phyloP scores from a whole-genome alignment of 2,113 vertebrate species.

The Condylura cristata region DNA sequence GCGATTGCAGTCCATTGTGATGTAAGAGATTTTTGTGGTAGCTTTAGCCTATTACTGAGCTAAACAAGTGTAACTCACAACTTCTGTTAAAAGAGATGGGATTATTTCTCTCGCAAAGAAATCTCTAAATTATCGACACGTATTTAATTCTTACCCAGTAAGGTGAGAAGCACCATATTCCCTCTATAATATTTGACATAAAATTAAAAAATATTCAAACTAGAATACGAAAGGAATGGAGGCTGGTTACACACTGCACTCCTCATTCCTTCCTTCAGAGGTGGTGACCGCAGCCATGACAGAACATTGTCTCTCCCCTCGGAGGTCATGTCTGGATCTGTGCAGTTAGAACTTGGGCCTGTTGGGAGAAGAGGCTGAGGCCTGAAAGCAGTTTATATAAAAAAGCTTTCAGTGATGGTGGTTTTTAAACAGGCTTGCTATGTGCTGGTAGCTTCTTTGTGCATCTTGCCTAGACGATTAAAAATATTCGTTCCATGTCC shows the following conservation, averaged over 20 bases:
- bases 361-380: slow-evolving; percentile 88
- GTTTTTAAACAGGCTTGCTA: slow-evolving; percentile 90
- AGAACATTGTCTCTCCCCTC: slow-evolving; percentile 91
- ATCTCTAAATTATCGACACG: slow-evolving; percentile 1
- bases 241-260: slow-evolving; percentile 46
- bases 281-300: slow-evolving; percentile 82
- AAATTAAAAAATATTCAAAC: slow-evolving; percentile 57
- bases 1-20: not conserved
- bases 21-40: not conserved
- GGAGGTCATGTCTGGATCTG: slow-evolving; percentile 97
- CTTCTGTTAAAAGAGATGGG: slow-evolving; percentile 33
- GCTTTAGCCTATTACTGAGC: slow-evolving; percentile 33
- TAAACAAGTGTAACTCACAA: slow-evolving; percentile 18
- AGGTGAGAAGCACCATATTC: slow-evolving; percentile 72
- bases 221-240: slow-evolving; percentile 30
- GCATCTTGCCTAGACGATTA: slow-evolving; percentile 91
- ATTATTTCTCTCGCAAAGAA: slow-evolving; percentile 43
- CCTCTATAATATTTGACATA: slow-evolving; percentile 58
- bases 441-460: slow-evolving; percentile 90
- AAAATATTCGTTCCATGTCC: slow-evolving; percentile 81
- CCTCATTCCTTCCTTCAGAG: slow-evolving; percentile 79
- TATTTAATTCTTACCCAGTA: slow-evolving; percentile 59
- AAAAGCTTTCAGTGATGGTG: slow-evolving; percentile 86
- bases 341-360: slow-evolving; percentile 95
- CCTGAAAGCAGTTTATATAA: slow-evolving; percentile 82